Conservation (phyloP, 2,113 vertebrate genomes). For the Dinomys branickii region DNA sequence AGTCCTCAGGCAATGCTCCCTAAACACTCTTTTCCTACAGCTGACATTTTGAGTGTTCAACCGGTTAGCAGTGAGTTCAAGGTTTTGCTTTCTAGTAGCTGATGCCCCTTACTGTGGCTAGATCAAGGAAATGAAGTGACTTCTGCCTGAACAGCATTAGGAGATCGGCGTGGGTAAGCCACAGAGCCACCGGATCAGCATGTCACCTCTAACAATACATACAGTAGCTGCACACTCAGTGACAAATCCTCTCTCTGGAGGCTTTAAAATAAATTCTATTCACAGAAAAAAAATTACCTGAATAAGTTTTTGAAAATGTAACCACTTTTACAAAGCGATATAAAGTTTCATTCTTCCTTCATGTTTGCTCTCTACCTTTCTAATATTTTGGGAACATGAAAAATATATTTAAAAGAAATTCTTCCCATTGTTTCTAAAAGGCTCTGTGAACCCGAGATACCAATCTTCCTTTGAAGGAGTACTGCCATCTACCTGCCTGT, state of each 20-base stretch:
- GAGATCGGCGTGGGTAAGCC: not conserved
- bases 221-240: not conserved
- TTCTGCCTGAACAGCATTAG: not conserved
- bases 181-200: not conserved
- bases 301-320: slow-evolving; percentile 18
- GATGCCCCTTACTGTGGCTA: not conserved
- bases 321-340: slow-evolving; percentile 24
- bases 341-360: slow-evolving; percentile 37
- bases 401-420: slow-evolving; percentile 46
- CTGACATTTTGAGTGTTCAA: not conserved
- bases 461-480: slow-evolving; percentile 58
- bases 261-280: slow-evolving; percentile 10
- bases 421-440: slow-evolving; percentile 51
- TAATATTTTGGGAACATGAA: slow-evolving; percentile 14
- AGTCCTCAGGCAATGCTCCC: not conserved
- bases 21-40: not conserved
- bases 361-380: slow-evolving; percentile 35
- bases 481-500: slow-evolving; percentile 40
- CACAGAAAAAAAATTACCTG: not conserved
- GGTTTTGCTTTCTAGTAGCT: not conserved
- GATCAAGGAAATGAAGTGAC: not conserved
- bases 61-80: not conserved
- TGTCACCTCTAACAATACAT: too few relatives aligned
- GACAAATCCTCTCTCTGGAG: not conserved
- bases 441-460: slow-evolving; percentile 38